A percentile compares a stretch with the other conserved stretches of the same genome.
Evolutionary conservation across 2,113 vertebrate genomes (phyloP).

Genomic region (Megaceryle torquata): DNA sequence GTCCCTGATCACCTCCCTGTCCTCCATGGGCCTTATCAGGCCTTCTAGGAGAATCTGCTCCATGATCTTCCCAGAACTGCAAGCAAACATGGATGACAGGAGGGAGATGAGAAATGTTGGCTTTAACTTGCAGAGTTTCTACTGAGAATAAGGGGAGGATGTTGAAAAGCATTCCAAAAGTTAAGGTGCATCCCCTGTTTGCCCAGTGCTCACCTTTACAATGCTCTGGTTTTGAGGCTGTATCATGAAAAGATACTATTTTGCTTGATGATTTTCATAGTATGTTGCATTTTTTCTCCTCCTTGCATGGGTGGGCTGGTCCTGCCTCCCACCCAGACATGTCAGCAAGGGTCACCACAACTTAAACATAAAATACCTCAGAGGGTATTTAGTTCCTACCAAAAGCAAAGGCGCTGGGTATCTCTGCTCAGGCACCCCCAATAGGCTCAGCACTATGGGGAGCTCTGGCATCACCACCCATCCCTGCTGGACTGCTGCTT

Average conservation of each 20-base stretch:
- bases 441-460: fast-evolving
- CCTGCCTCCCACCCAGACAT: not conserved
- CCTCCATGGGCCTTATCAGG: too few relatives aligned
- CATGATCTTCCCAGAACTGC: too few relatives aligned
- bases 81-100: not conserved
- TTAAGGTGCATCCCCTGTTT: not conserved
- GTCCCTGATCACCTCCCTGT: too few relatives aligned
- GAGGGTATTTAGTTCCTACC: not conserved
- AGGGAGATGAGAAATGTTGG: not conserved
- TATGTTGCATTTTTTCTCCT: not conserved
- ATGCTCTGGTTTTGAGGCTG: not conserved
- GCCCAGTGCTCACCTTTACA: not conserved
- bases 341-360: not conserved
- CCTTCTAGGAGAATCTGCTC: too few relatives aligned
- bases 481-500: not conserved
- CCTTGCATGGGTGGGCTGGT: fast-evolving
- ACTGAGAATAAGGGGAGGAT: not conserved
- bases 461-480: not conserved
- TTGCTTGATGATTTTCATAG: not conserved
- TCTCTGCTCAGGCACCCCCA: not conserved
- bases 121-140: not conserved
- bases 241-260: not conserved
- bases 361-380: not conserved
- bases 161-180: not conserved
- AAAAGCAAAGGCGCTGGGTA: not conserved